Evolutionary conservation across 2,113 vertebrate species (phyloP), one percentile per base, ranked within the genome.

Genomic region (Sylvietta virens): DNA sequence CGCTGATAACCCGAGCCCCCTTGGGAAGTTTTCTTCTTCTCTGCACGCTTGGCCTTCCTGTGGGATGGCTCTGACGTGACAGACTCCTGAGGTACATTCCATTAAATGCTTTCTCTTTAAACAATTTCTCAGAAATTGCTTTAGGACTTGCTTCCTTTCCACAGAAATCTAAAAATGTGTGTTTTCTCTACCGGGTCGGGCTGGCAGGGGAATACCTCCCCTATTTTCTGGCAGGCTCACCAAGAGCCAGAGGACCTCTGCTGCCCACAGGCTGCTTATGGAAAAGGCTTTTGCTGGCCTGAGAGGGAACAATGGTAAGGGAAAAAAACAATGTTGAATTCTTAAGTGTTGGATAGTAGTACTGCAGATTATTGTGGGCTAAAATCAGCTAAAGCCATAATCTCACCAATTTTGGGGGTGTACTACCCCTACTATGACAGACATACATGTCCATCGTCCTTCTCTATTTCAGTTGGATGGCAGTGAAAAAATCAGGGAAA

Each of bases 1-100:
- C 13, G 2, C 14, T 1, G 2, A 45, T 37, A 84, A 91, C 37
- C 17, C 1, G 1, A 82, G 19, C n/a, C 5, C 23, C 24, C n/a
- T 44, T 17, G 19, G 57, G 57, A 90, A 81, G 11, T 33, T 47
- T 82, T 35, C 5, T 65, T 71, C 47, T 62, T 13, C 56, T 76
- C 44, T 72, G 44, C 51, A 64, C 7, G 0, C 53, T 62, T 57
- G 28, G 6, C 39, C 26, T 50, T 79, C 40, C 35, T 67, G 24
- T 72, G 74, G 30, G 27, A 48, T 77, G 5, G 1, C 27, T n/a
- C 28, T 57, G 67, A 37, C 7, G 10, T 60, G 48, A 21, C 15
- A 45, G 19, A 14, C 11, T 72, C 26, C 39, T 15, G 39, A 54
- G 44, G 24, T 31, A 12, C 30, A 7, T 72, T 42, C n/a, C 31